Conservation (phyloP, 2,113 vertebrate genomes). For the Plestiodon gilberti region DNA sequence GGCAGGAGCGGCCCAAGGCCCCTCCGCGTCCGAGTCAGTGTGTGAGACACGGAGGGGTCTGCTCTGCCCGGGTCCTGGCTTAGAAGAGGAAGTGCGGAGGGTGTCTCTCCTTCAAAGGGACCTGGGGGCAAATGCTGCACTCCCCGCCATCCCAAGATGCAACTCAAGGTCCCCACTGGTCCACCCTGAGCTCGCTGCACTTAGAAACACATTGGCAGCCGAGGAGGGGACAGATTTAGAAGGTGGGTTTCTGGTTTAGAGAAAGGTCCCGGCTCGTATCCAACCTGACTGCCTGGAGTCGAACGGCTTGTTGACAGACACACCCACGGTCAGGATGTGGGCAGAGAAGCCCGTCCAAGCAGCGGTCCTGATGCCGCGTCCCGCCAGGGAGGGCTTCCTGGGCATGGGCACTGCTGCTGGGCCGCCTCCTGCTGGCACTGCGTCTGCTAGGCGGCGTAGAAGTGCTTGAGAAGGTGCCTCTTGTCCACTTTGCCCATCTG, state of each 20-base stretch:
- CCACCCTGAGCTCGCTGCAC: neutral
- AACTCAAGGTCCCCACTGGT: neutral
- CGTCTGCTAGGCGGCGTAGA: conserved; percentile 69
- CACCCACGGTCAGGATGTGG: neutral
- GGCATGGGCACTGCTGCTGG: fast-evolving
- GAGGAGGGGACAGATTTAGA: fast-evolving
- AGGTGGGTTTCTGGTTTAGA: neutral
- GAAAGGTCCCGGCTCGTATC: neutral
- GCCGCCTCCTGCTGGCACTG: fast-evolving
- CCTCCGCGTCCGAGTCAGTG: too few relatives aligned
- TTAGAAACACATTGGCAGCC: neutral
- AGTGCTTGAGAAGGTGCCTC: conserved; percentile 85
- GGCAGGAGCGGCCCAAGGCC: too few relatives aligned
- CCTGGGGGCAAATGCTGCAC: too few relatives aligned
- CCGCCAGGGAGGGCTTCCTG: too few relatives aligned
- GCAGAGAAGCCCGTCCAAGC: too few relatives aligned
- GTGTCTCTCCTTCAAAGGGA: too few relatives aligned
- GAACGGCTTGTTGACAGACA: too few relatives aligned
- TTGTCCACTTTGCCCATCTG: conserved; percentile 98
- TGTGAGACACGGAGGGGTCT: too few relatives aligned
- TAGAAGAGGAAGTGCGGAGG: too few relatives aligned
- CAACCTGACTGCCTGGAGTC: neutral
- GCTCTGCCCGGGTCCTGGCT: too few relatives aligned
- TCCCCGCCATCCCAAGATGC: too few relatives aligned
- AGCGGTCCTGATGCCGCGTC: too few relatives aligned